Evolutionary conservation across 2,797 vertebrate species (phyloP), one percentile per base, ranked within the genome.

Genomic region (Coendou prehensilis): DNA sequence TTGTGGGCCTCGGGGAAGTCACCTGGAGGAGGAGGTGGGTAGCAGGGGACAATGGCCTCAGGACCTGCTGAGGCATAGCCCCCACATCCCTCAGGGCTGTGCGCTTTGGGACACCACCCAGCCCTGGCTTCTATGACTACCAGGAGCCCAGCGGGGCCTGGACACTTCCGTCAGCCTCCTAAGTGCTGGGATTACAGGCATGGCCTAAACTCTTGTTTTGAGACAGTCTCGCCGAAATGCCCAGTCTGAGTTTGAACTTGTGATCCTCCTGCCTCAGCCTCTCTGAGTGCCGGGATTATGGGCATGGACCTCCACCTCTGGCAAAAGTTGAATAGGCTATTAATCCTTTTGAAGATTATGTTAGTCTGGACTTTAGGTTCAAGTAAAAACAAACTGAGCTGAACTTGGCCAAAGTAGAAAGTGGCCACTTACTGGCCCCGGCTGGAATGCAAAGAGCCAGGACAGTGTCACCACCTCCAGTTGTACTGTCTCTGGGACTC

Each of bases 1-100:
- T 99, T 99, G 2, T 99, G 98, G 76, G 99, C 98, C 97, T 99
- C 99, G 0, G 99, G 99, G 98, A 99, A 99, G 92, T 99, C 99
- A 0, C 99, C 92, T 22, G 99, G 99, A 86, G 98, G 97, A 4
- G 99, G 99, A 0, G 99, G 99, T 0, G 99, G 99, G 80, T 99
- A 99, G 96, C 99, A 99, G 0, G 99, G 99, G 94, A 99, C 99
- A 4, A 99, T 99, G 20, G 98, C 97, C 20, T 98, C 98, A 0
- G 98, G 96, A 26, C 98, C 98, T 1, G 98, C 71, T 4, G 98
- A 95, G 18, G 98, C 1, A 98, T 94, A 2, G 99, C 10, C 6
- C 79, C 54, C 54, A 57, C 91, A 1, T 20, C 99, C 2, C 98
- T 93, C 89, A 98, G 97, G n/a, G 98, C 98, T 89, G 99, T 98